Conservation (phyloP, 2,797 vertebrate genomes). For the Sylvia borin region DNA sequence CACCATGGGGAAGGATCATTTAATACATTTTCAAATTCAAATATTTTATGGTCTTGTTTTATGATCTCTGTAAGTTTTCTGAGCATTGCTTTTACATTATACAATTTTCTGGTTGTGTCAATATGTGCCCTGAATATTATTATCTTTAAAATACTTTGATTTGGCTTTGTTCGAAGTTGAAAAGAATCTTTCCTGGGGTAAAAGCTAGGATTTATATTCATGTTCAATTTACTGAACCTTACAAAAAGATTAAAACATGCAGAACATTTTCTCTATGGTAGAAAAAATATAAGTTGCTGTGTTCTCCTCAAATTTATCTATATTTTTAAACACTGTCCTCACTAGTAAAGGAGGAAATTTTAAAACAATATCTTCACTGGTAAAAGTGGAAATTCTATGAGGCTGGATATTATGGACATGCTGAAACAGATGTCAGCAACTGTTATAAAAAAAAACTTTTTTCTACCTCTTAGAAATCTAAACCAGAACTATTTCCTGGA, state of each 20-base stretch:
- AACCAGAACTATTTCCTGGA: background rate
- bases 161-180: background rate
- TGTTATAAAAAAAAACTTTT: background rate
- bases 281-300: background rate
- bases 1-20: background rate
- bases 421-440: background rate
- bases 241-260: background rate
- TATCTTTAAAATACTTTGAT: background rate
- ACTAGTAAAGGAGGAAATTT: background rate
- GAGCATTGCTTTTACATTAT: background rate
- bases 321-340: background rate
- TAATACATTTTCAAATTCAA: background rate
- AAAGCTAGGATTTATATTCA: background rate
- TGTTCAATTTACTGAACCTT: background rate
- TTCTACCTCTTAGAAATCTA: background rate
- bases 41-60: background rate
- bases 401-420: background rate
- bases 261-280: background rate
- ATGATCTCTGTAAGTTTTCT: background rate
- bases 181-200: background rate
- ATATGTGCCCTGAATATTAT: background rate
- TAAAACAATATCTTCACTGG: background rate
- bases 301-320: background rate
- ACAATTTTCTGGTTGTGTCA: background rate
- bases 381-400: background rate